These are phyloP conservation scores for Pristiophorus japonicus DNA, from an alignment of 2,113 vertebrate genomes.

Conservation along the genomic window DNA sequence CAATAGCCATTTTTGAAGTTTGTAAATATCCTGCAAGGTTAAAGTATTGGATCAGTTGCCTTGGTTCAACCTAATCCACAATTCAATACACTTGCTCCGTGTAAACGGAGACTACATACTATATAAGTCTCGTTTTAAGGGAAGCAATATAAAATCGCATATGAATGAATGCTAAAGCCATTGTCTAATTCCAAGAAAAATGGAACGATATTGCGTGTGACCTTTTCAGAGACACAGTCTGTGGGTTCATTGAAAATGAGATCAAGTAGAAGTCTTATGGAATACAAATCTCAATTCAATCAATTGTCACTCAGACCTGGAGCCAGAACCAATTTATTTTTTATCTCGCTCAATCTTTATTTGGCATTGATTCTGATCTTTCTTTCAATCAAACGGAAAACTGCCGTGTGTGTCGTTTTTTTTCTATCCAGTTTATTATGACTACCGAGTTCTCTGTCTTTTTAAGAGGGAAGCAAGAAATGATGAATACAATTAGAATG, in stretches of 20 bases:
- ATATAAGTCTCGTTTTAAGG: background rate
- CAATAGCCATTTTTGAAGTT: background rate
- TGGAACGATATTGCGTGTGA: background rate
- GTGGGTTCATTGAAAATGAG: background rate
- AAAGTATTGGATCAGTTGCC: background rate
- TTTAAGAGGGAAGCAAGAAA: background rate
- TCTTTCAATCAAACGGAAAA: background rate
- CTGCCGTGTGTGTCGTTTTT: background rate
- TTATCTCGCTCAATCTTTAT: constrained; percentile 9
- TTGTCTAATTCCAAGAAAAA: background rate
- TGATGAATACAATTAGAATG: background rate
- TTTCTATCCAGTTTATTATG: background rate
- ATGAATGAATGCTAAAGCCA: background rate
- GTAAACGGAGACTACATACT: background rate
- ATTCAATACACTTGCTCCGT: background rate
- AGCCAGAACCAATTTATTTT: constrained; percentile 19
- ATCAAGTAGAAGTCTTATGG: constrained; percentile 12
- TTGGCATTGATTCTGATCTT: background rate
- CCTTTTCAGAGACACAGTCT: background rate
- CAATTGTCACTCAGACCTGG: background rate
- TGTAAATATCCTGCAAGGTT: background rate
- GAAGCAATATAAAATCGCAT: background rate
- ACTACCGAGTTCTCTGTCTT: background rate
- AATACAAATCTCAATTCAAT: constrained; percentile 16
- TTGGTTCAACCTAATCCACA: background rate